These are phyloP conservation scores for Embiotoca jacksoni DNA, from an alignment of 2,113 vertebrate genomes.

Conservation along the genomic window DNA sequence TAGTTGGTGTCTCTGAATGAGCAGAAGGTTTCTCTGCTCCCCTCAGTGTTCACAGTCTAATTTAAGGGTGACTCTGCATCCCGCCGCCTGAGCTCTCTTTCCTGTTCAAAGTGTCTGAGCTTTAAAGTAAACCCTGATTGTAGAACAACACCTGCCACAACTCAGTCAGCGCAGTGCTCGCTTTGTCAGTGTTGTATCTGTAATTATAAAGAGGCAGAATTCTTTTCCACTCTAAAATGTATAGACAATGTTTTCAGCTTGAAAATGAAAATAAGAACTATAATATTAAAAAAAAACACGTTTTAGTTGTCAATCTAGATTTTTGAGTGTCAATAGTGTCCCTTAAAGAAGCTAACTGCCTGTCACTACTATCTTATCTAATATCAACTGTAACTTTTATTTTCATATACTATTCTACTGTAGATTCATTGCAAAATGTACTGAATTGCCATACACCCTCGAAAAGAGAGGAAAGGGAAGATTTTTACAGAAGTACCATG, in stretches of 20 bases:
- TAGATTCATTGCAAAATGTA: no score
- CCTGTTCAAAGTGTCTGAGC: slow-evolving; percentile 10
- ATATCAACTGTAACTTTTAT: no score
- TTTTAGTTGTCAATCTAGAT: neutral
- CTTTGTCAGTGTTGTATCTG: slow-evolving; percentile 30
- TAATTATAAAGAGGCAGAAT: neutral
- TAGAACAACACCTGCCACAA: slow-evolving; percentile 11
- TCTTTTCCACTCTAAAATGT: slow-evolving; percentile 7
- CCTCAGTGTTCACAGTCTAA: slow-evolving; percentile 40
- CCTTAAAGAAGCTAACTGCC: no score
- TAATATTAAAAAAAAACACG: no score
- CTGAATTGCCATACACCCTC: no score
- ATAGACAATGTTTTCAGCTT: neutral
- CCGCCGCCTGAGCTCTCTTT: slow-evolving; percentile 14
- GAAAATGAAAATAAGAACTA: neutral
- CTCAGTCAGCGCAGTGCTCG: slow-evolving; percentile 21
- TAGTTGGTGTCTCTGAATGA: slow-evolving; percentile 22
- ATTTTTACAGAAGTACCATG: no score
- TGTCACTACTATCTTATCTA: no score
- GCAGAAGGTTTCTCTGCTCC: slow-evolving; percentile 21
- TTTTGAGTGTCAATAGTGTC: neutral
- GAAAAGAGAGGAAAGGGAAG: no score
- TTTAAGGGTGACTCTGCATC: slow-evolving; percentile 34
- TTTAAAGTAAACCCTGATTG: slow-evolving; percentile 22
- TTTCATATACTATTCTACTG: no score